phyloP scores from a whole-genome alignment of 1,140 invertebrate species.

The Bombus sylvicola region DNA sequence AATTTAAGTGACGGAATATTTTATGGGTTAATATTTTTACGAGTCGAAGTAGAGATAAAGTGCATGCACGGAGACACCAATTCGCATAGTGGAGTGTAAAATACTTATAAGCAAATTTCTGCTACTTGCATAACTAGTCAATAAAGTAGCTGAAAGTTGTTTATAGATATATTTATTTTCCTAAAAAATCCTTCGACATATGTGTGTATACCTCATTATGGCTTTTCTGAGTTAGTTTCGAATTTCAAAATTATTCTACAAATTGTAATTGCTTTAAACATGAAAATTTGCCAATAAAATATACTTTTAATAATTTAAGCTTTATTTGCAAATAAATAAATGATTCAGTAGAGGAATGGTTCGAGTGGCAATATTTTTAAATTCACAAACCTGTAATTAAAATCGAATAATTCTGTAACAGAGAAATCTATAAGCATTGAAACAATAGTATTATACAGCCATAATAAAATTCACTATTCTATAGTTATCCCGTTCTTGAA shows the following conservation, averaged over 20 bases:
- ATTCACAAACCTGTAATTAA: not conserved
- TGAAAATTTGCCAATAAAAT: too few relatives aligned
- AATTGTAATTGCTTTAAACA: not conserved
- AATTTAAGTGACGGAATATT: not conserved
- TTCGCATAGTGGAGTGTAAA: too few relatives aligned
- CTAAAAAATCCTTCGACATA: not conserved
- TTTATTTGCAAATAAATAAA: not conserved
- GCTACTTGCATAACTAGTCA: too few relatives aligned
- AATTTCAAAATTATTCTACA: not conserved
- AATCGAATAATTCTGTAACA: not conserved
- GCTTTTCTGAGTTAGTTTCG: not conserved
- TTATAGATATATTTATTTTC: not conserved
- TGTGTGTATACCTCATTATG: not conserved
- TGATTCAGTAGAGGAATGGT: not conserved
- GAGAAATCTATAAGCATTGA: not conserved
- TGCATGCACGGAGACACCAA: not conserved
- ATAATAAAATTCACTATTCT: too few relatives aligned
- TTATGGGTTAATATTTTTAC: constrained; percentile 8
- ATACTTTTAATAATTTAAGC: too few relatives aligned
- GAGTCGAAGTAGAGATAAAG: not conserved
- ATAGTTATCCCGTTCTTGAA: too few relatives aligned
- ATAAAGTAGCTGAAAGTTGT: not conserved
- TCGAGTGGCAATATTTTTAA: not conserved
- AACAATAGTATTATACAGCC: too few relatives aligned
- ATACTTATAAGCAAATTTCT: too few relatives aligned